Evolutionary conservation across 2,797 vertebrate genomes (phyloP), one percentile per base, ranked within the genome.

Genomic region (Bovichtus diacanthus): DNA sequence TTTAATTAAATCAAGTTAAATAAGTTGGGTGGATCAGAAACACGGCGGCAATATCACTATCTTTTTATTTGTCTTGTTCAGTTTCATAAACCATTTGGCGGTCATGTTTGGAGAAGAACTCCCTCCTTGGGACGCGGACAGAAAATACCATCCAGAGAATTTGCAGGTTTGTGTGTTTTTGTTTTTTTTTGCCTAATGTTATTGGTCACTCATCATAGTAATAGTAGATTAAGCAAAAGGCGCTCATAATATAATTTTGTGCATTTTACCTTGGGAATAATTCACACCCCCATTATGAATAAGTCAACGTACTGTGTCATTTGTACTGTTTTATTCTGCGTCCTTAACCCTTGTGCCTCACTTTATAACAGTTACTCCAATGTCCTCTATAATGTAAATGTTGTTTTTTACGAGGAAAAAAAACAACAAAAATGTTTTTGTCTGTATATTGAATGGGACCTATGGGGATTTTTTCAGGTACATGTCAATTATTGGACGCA

Each of bases 51-150:
- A 13, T 62, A 38, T 64, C 1, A 18, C 5, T 36, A 6, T 21
- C 2, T 12, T 29, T 64, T 15, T 39, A 9, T 38, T 46, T 70
- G 29, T 55, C 38, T 65, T 50, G 34, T 51, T 80, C 77, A 99
- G 98, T 87, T 97, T 99, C 88, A 87, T 94, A 60, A 97, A 99
- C 91, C 97, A 99, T 87, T 91, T 99, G 79, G 84, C 55, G 18
- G 93, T 96, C 70, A 98, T 99, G 97, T 99, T 99, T 95, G 96
- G 93, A 85, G 96, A 98, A 81, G 95, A 96, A 47, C 93, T 91
- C 38, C 98, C 98, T 25, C 93, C 97, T 0, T 99, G 98, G 98
- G 98, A 99, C 85, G 53, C 81, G 1, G 96, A 99, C 75, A 94
- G 87, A 77, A 99, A 99, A 86, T 99, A 99, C 77, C 81, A 81